Conservation (phyloP, 2,113 vertebrate genomes). For the Hemiscyllium ocellatum region DNA sequence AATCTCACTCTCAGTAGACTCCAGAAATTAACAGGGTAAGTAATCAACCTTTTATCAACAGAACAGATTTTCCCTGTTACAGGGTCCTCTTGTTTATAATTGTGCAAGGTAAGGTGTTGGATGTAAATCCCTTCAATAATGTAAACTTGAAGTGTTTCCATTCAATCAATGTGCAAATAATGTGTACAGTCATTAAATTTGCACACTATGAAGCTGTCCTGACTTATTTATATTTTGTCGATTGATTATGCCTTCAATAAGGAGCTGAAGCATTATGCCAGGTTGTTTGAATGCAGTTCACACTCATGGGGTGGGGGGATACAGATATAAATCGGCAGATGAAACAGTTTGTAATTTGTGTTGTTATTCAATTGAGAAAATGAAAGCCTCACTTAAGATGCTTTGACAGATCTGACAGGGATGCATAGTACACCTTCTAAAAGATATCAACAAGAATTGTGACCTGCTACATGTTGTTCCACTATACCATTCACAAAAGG, state of each 20-base stretch:
- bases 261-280: neutral
- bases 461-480: neutral
- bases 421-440: neutral
- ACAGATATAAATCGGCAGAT: neutral
- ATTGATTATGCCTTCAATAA: neutral
- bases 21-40: neutral
- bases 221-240: neutral
- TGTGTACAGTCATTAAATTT: neutral
- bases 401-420: neutral
- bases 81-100: neutral
- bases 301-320: neutral
- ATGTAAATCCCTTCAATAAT: neutral
- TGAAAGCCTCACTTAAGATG: neutral
- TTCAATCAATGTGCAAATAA: neutral
- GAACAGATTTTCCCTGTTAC: neutral
- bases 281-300: neutral
- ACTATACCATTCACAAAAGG: neutral
- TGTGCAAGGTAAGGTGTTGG: neutral
- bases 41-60: neutral
- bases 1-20: neutral
- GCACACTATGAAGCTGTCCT: neutral
- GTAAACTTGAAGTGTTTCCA: neutral
- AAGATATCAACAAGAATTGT: neutral
- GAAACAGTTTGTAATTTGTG: neutral
- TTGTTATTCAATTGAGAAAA: neutral